These are phyloP conservation scores for Penaeus chinensis DNA, from an alignment of 1,140 invertebrate species.

Conservation along the genomic window DNA sequence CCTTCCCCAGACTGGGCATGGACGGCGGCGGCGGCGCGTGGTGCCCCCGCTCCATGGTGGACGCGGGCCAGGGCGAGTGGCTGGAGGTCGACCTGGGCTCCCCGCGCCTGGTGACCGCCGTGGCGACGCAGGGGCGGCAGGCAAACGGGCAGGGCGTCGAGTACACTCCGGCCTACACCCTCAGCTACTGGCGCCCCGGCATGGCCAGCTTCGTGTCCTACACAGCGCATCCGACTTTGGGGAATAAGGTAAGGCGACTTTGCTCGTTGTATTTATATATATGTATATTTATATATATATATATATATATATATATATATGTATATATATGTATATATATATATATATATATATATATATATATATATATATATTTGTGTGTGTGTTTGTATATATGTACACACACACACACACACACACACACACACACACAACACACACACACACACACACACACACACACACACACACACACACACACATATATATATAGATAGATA, in stretches of 20 bases:
- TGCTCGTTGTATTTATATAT: not conserved
- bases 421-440: not conserved
- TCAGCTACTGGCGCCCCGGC: slow-evolving; percentile 80
- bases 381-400: not conserved
- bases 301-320: not conserved
- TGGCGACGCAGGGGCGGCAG: slow-evolving; percentile 85
- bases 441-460: not conserved
- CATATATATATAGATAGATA: not conserved
- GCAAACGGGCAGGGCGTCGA: slow-evolving; percentile 82
- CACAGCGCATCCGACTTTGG: slow-evolving; percentile 67
- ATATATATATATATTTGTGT: not conserved
- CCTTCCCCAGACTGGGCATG: slow-evolving; percentile 74
- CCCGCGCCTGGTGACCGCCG: slow-evolving; percentile 77
- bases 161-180: slow-evolving; percentile 78
- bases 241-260: slow-evolving; percentile 25
- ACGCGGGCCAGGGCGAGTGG: slow-evolving; percentile 77
- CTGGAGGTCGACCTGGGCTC: slow-evolving; percentile 78
- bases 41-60: slow-evolving; percentile 82
- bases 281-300: not conserved
- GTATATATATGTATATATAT: slow-evolving; percentile 15
- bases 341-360: slow-evolving; percentile 11
- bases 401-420: not conserved
- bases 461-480: no score
- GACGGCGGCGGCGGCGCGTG: slow-evolving; percentile 83
- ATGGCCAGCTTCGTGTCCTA: slow-evolving; percentile 76